phyloP scores from a whole-genome alignment of 2,888 invertebrate species.

The Frankliniella intonsa region DNA sequence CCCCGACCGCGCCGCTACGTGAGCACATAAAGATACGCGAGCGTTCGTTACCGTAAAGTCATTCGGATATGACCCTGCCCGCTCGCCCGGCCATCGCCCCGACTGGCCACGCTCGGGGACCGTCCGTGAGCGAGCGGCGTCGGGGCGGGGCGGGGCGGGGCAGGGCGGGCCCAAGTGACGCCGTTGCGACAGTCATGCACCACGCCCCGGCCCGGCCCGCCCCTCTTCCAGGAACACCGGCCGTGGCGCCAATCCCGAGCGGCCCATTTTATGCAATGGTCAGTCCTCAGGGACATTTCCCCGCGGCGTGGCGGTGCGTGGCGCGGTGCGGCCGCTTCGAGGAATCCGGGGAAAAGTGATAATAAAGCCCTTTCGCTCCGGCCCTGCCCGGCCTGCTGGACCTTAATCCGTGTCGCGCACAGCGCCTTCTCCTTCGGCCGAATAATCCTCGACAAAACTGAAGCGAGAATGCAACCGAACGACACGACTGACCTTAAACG shows the following conservation, averaged over 20 bases:
- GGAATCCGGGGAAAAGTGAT: no score
- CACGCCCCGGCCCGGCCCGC: background rate
- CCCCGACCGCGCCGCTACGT: background rate
- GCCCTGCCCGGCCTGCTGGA: no score
- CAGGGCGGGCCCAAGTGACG: no score
- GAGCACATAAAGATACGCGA: slow-evolving; percentile 26
- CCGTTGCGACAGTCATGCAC: background rate
- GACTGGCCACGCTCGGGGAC: background rate
- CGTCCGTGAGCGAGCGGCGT: background rate
- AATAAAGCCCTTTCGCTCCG: no score
- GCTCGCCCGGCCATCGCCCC: background rate
- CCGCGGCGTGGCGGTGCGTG: no score
- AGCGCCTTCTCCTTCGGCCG: no score
- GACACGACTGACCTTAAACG: no score
- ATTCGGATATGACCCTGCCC: background rate
- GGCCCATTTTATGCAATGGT: slow-evolving; percentile 14
- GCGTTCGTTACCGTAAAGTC: slow-evolving; percentile 23
- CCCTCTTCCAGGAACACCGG: background rate
- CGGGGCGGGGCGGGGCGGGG: no score
- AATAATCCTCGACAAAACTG: no score
- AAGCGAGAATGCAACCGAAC: no score
- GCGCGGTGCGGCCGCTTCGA: no score
- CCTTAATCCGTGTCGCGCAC: no score
- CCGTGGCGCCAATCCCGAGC: background rate
- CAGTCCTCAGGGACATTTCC: background rate